Base-by-base conservation (phyloP, 2,888 invertebrate species). In the Junonia oenone region DNA sequence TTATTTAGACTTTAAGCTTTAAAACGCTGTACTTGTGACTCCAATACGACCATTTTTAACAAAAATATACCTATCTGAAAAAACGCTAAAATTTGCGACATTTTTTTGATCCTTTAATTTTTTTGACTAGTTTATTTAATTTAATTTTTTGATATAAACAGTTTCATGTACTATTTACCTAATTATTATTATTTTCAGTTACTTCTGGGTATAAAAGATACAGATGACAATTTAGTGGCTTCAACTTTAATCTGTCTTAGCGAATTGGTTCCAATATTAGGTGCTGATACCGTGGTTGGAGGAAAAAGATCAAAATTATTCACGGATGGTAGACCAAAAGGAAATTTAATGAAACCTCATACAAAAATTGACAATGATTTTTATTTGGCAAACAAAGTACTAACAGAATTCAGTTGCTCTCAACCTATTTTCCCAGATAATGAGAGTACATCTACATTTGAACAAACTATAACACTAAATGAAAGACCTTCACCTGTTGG, bases 201-300 rank as follows among this genome's bases (percentile, higher is more conserved):
- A 50, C 89, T 97, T 35, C 92, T 97, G 31, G 98, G 97, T 2
- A 94, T 98, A 65, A 95, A 96, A 77, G 98, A 98, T 73, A 94
- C 93, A 1, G 95, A 96, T 79, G 96, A 98, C 76, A 91, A 91
- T 52, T 84, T 98, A 59, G 98, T 98, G 0, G 92, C 95, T 22
- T 93, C 94, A 56, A 97, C 97, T 9, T 85, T 98, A 47, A 92
- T 93, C 55, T 95, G 95, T 51, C 81, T 98, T 56, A 96, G 97
- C 55, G 95, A 96, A 70, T 83, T 98, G 55, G 95, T 98, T 19
- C 95, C 96, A 0, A 92, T 97, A 61, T 87, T 97, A 50, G 98
- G 98, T 11, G 95, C 97, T 11, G 92, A 94, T n/a, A 92, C 94
- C 15, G 97, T 98, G 0, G 94, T 98, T 43, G 97, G 97, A 2